Conservation (phyloP, 2,888 invertebrate genomes). For the Brenthis hecate region DNA sequence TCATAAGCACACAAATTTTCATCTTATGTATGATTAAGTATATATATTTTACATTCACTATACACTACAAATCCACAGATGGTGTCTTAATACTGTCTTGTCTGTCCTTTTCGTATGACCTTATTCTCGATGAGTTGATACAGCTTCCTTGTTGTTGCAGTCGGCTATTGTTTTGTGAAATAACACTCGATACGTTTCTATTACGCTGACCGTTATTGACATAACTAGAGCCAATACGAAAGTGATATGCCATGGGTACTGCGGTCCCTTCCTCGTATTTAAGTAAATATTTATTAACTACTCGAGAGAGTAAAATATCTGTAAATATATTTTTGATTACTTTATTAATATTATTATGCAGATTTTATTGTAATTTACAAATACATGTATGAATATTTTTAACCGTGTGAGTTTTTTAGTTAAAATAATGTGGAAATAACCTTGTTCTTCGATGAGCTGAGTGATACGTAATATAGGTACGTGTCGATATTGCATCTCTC, state of each 20-base stretch:
- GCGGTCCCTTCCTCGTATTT: constrained; percentile 36
- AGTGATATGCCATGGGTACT: constrained; percentile 38
- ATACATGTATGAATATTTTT: no score
- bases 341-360: no score
- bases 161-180: constrained; percentile 51
- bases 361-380: no score
- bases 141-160: constrained; percentile 53
- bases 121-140: constrained; percentile 49
- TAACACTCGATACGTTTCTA: constrained; percentile 42
- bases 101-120: constrained; percentile 29
- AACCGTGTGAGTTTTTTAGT: no score
- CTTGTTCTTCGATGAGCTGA: no score
- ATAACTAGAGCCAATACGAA: constrained; percentile 40
- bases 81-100: constrained; percentile 17
- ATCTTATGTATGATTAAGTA: no score
- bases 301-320: background rate
- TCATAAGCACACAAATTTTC: no score
- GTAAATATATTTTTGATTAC: no score
- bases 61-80: constrained; percentile 2
- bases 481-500: no score
- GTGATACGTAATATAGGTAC: no score
- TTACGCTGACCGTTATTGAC: constrained; percentile 39
- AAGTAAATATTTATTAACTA: constrained; percentile 24
- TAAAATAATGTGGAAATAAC: no score
- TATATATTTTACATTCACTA: no score